Evolutionary conservation across 2,113 vertebrate species (phyloP), one percentile per base, ranked within the genome.

Genomic region (Anguilla japonica): DNA sequence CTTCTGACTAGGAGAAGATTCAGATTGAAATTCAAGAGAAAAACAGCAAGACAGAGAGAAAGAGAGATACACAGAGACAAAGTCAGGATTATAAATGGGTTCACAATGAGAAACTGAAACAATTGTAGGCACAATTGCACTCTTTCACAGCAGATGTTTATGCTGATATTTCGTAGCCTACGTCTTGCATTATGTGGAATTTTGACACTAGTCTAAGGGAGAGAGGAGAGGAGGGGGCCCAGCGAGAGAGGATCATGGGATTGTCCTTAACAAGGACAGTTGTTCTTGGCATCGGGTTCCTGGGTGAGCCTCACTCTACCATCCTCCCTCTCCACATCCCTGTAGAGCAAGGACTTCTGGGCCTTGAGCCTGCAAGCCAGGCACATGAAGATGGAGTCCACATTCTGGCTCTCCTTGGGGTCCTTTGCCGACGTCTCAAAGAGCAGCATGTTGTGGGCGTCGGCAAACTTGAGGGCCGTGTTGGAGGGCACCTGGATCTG

Each of bases 361-460:
- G 97, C 97, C 93, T 99, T 99, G 29, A 99, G 95, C 63, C 97
- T 96, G 91, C 98, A 99, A 81, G 97, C 98, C 95, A 99, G 95
- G 85, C 97, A 97, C 98, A 99, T 99, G 94, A 99, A 99, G 94
- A 99, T 99, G 0, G 97, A 98, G 86, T 99, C 97, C 88, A 99
- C 98, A 0, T 98, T 98, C 94, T 98, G 98, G 88, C 96, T 98
- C 92, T 99, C 98, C 93, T 95, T 95, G 26, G 98, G 98, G 95
- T 99, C 98, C 94, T 99, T 99, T 89, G 98, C 98, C 0, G 98
- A 99, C 3, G 98, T 99, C 94, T 99, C 98, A 83, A 99, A 99
- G 87, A 99, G 96, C 90, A 99, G 96, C 98, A 99, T 98, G 95
- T 99, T 99, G 93, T 99, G 97, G 88, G 98, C 93, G 0, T 99